Evolutionary conservation across 2,888 invertebrate genomes (phyloP), one percentile per base, ranked within the genome.

Genomic region (Noctuana brunneofusca): DNA sequence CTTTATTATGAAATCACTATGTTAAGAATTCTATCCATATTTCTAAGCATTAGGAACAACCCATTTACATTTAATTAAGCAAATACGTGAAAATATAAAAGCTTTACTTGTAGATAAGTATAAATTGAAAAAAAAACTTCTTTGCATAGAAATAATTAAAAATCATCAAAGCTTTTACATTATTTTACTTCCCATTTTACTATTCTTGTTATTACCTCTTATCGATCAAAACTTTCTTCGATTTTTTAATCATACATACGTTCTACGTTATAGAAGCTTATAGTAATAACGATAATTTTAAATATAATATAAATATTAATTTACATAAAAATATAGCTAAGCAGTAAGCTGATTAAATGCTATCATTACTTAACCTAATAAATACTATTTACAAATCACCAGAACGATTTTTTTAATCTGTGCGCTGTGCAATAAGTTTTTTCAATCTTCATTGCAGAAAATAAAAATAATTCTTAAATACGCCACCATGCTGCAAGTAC

Each of bases 321-420:
- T 89, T 90, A 91, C 91, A 90, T 88, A 87, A 78, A 41, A 83
- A 84, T 81, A 83, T 82, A 81, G 80, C 78, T 87, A 89, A 87
- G 89, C 88, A 83, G 78, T 84, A 89, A 84, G 87, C 84, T 76
- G 75, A 86, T 80, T 84, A 86, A 86, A 87, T 85, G 84, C 89
- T 90, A 89, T 76, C 80, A 76, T 87, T 79, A 83, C 86, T 89
- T 84, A 89, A 73, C 75, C 89, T 90, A 90, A 89, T 89, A 89
- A 90, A 89, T 90, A 89, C 84, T 91, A 91, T 91, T 81, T 90
- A 91, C 91, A 91, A 83, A 84, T 86, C 88, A 88, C 91, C 89
- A 89, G 89, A 91, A 89, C 83, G 83, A 80, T 76, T 64, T 69
- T n/a, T 16, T 63, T 57, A 52, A 65, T 57, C 53, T 65, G 55